Percentiles rank a stretch among this genome's conserved stretches.
Evolutionary conservation across 2,888 invertebrate species (phyloP).

Genomic region (Apodemia mormo): DNA sequence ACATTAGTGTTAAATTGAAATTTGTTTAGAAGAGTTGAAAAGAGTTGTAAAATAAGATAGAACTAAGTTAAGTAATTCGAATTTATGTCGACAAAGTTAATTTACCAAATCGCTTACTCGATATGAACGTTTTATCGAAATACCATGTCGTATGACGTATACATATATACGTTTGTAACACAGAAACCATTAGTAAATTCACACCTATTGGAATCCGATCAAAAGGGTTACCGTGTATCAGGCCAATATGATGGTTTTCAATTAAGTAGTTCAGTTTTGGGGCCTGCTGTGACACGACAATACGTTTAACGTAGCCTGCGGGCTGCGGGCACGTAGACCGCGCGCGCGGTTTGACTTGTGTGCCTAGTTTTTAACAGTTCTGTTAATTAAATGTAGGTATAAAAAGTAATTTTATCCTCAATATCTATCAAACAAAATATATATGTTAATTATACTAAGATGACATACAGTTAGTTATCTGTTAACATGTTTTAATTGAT

Average conservation of each 20-base stretch:
- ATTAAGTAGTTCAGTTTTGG: slow-evolving; percentile 75
- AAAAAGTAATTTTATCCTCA: no score
- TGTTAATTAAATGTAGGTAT: neutral
- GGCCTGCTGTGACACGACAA: slow-evolving; percentile 72
- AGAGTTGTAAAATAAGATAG: neutral
- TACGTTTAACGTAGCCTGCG: slow-evolving; percentile 66
- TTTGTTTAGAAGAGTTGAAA: no score
- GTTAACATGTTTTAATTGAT: no score
- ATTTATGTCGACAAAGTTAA: neutral
- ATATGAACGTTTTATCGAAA: slow-evolving; percentile 15
- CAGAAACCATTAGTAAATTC: slow-evolving; percentile 12
- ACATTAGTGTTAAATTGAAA: no score
- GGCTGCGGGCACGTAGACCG: slow-evolving; percentile 30
- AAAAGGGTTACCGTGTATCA: slow-evolving; percentile 67
- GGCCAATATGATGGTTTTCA: slow-evolving; percentile 72
- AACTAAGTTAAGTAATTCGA: neutral
- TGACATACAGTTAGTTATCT: no score
- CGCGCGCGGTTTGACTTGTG: slow-evolving; percentile 20
- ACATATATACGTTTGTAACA: slow-evolving; percentile 8
- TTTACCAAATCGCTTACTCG: slow-evolving; percentile 6
- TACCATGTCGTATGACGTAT: slow-evolving; percentile 13
- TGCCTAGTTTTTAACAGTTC: neutral
- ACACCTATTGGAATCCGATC: slow-evolving; percentile 40
- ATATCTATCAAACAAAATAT: no score
- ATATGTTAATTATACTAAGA: no score